Evolutionary conservation across 1,140 invertebrate species (phyloP).

Genomic region (Macrocentrus cingulum): DNA sequence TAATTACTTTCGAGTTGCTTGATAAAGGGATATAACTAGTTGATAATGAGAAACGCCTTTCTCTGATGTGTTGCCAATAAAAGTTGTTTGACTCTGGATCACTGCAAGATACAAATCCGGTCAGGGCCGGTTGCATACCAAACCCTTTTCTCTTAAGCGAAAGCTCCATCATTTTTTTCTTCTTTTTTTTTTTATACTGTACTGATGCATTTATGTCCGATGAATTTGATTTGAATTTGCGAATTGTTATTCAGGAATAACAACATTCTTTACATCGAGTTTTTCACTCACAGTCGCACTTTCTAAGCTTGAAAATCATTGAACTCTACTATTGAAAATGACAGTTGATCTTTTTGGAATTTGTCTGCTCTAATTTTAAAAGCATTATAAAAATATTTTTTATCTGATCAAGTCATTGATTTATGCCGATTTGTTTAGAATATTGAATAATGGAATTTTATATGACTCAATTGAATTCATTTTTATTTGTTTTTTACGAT

Average conservation of each 20-base stretch:
- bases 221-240: background rate
- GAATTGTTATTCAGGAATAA: too few relatives aligned
- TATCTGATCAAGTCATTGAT: too few relatives aligned
- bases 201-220: background rate
- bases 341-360: too few relatives aligned
- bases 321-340: too few relatives aligned
- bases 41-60: conserved; percentile 25
- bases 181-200: background rate
- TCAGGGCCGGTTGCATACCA: conserved; percentile 27
- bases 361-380: too few relatives aligned
- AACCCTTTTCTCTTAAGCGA: conserved; percentile 20
- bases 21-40: conserved; percentile 2
- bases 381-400: too few relatives aligned
- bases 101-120: conserved; percentile 23
- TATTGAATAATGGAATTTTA: too few relatives aligned
- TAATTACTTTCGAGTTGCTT: background rate
- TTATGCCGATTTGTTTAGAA: too few relatives aligned
- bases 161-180: conserved; percentile 18
- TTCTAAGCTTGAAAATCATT: too few relatives aligned
- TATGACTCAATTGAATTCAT: too few relatives aligned
- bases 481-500: too few relatives aligned
- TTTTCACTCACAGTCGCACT: too few relatives aligned
- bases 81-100: background rate
- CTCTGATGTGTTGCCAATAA: conserved; percentile 17
- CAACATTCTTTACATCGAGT: background rate